These are phyloP conservation scores for Pasiphila rectangulata DNA, from an alignment of 2,888 invertebrate genomes.

Conservation along the genomic window DNA sequence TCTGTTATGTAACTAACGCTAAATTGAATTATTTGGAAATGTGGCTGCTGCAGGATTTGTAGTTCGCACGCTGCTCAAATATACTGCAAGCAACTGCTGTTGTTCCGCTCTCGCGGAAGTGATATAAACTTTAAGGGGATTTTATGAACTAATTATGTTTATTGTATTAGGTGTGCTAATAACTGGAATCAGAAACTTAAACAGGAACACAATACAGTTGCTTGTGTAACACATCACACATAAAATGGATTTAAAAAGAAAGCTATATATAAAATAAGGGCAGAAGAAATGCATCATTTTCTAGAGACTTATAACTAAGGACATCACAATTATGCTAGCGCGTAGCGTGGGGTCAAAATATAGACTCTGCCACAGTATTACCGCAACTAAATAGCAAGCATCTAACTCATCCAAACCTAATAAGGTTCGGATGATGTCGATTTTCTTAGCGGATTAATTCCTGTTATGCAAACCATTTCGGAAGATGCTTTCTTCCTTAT, in stretches of 20 bases:
- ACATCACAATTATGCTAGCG: too few relatives aligned
- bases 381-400: too few relatives aligned
- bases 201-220: too few relatives aligned
- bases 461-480: not conserved
- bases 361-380: too few relatives aligned
- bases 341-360: too few relatives aligned
- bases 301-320: too few relatives aligned
- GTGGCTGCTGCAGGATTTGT: constrained; percentile 30
- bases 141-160: constrained; percentile 2
- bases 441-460: not conserved
- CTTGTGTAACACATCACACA: too few relatives aligned
- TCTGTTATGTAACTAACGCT: constrained; percentile 40
- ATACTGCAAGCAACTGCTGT: constrained; percentile 17
- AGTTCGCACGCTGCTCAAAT: constrained; percentile 16
- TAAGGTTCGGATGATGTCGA: too few relatives aligned
- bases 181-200: not conserved
- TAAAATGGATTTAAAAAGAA: too few relatives aligned
- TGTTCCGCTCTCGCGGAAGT: constrained; percentile 8
- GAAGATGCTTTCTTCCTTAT: constrained; percentile 4
- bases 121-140: constrained; percentile 12
- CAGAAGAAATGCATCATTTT: too few relatives aligned
- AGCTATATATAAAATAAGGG: too few relatives aligned
- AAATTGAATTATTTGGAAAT: constrained; percentile 44
- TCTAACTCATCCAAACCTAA: too few relatives aligned
- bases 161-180: not conserved